Conservation (phyloP, 2,113 vertebrate genomes). For the Felis catus region F.catus_Fca126_mat1.0 CM031415.1:127323501-127324000, state of each 20-base stretch:
- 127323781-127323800: neutral
- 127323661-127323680: neutral
- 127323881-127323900: neutral
- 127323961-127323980: constrained; percentile 30
- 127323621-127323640: neutral
- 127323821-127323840: neutral
- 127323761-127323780: neutral
- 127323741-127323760: neutral
- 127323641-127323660: constrained; percentile 20
- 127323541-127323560: neutral
- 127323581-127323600: neutral
- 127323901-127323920: neutral
- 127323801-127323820: neutral
- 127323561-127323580: neutral
- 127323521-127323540: neutral
- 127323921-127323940: neutral
- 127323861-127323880: neutral
- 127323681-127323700: neutral
- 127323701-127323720: neutral
- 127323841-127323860: neutral
- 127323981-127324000: neutral
- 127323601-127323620: neutral
- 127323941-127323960: neutral
- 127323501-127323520: neutral
- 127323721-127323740: neutral